Percentiles rank a stretch among this genome's conserved stretches.
These are phyloP conservation scores for Smutsia gigantea DNA, from an alignment of 2,797 vertebrate species.

Conservation along the genomic window DNA sequence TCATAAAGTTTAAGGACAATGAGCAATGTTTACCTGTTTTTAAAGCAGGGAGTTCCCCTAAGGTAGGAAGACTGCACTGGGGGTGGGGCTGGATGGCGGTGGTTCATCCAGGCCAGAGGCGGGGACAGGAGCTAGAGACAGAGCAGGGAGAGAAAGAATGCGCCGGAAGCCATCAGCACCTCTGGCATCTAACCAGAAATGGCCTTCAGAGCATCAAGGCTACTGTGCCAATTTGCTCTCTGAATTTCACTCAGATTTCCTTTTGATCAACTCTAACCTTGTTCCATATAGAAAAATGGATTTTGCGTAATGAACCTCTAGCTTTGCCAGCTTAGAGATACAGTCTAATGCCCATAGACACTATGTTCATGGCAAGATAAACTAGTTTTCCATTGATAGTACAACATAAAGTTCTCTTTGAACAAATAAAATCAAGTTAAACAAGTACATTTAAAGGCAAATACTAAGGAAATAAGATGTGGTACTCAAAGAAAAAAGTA, in stretches of 20 bases:
- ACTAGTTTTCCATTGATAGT: neutral
- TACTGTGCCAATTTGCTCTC: neutral
- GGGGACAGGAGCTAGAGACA: neutral
- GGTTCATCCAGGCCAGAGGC: neutral
- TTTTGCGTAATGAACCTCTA: neutral
- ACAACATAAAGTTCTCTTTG: neutral
- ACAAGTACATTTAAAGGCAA: neutral
- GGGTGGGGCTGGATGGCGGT: neutral
- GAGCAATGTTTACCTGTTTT: no score
- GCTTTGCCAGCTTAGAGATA: neutral
- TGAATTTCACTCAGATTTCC: no score
- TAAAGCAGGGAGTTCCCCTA: no score
- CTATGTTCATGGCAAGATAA: neutral
- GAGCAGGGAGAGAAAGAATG: neutral
- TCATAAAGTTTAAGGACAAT: no score
- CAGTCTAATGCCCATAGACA: rapidly evolving
- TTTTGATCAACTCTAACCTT: neutral
- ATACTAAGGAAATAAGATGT: neutral
- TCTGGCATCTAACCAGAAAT: neutral
- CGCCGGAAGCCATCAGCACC: neutral
- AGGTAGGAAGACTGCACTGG: neutral
- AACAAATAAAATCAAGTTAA: neutral
- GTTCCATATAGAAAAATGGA: no score
- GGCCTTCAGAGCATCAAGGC: neutral
- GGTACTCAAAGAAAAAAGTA: neutral